Percentiles rank a stretch among this genome's conserved stretches.
Evolutionary conservation across 2,888 invertebrate genomes (phyloP).

Genomic region (Malthinus seriepunctatus): DNA sequence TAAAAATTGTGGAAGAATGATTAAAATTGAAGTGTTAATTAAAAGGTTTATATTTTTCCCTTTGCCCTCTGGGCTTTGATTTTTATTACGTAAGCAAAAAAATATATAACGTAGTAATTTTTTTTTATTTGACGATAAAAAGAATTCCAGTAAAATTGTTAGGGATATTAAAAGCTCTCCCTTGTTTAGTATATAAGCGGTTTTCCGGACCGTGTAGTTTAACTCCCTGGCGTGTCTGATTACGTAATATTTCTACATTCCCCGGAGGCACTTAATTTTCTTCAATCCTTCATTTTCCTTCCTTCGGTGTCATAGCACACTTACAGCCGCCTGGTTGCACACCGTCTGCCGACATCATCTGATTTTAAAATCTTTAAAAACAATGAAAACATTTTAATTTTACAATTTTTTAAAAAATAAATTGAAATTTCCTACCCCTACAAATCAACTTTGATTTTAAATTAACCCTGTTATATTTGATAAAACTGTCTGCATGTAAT

Average conservation of each 20-base stretch:
- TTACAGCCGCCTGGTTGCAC: slow-evolving; percentile 29
- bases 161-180: slow-evolving; percentile 11
- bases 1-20: not conserved
- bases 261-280: slow-evolving; percentile 49
- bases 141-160: slow-evolving; percentile 5
- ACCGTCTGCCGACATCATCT: slow-evolving; percentile 12
- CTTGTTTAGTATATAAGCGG: slow-evolving; percentile 10
- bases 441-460: no score
- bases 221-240: slow-evolving; percentile 41
- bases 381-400: no score
- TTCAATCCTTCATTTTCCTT: slow-evolving; percentile 48
- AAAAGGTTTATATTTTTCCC: not conserved
- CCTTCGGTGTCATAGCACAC: slow-evolving; percentile 35
- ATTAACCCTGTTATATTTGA: no score
- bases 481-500: slow-evolving; percentile 4
- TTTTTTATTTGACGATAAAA: slow-evolving; percentile 3
- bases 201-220: slow-evolving; percentile 27
- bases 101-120: no score
- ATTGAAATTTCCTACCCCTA: no score
- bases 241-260: slow-evolving; percentile 45
- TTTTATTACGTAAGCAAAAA: no score
- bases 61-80: no score
- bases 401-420: no score
- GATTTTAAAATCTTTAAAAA: no score
- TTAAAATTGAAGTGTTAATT: not conserved